Evolutionary conservation across 2,888 invertebrate genomes (phyloP).

Genomic region (Boloria selene): DNA sequence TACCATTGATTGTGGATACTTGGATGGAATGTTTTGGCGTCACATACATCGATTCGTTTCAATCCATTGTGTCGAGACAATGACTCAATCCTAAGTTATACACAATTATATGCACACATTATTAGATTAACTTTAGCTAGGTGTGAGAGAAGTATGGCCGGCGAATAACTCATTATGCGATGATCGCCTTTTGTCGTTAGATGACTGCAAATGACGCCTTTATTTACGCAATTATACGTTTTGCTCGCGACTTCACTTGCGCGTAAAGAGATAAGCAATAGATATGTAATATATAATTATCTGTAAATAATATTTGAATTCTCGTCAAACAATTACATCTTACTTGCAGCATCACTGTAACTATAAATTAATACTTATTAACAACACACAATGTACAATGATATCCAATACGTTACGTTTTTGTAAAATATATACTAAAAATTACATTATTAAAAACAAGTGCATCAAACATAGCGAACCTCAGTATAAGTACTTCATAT

Average conservation of each 20-base stretch:
- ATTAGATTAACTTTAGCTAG: constrained; percentile 8
- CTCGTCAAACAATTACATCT: too few species aligned
- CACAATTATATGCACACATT: constrained; percentile 16
- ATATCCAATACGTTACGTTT: too few species aligned
- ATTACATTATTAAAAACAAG: neutral
- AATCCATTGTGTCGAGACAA: constrained; percentile 51
- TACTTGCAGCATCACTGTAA: too few species aligned
- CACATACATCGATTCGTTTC: constrained; percentile 48
- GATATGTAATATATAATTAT: too few species aligned
- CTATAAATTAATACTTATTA: too few species aligned
- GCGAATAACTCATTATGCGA: constrained; percentile 1
- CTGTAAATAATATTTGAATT: too few species aligned
- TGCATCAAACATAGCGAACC: neutral
- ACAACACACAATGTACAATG: too few species aligned
- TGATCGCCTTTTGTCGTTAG: neutral
- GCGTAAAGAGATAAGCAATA: neutral
- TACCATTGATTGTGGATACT: constrained; percentile 50
- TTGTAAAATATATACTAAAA: too few species aligned
- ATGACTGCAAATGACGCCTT: neutral
- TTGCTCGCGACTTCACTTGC: too few species aligned
- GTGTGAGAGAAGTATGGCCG: neutral
- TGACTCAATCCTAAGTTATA: constrained; percentile 41
- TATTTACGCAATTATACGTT: neutral
- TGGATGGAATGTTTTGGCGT: constrained; percentile 54
- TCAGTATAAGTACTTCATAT: constrained; percentile 10